phyloP scores from a whole-genome alignment of 2,113 vertebrate species.

The Podarcis muralis region DNA sequence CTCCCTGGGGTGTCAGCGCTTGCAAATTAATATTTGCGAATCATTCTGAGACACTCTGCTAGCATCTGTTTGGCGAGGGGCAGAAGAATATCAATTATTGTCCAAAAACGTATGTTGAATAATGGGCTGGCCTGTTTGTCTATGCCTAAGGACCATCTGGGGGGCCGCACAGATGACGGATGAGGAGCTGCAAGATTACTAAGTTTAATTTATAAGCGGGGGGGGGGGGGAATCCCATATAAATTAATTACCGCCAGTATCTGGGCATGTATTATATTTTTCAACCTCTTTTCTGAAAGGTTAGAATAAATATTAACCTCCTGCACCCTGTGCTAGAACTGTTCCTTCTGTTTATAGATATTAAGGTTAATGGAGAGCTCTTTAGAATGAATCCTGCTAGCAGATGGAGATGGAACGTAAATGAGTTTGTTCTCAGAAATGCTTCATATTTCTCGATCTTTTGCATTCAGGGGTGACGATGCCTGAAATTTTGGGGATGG shows the following conservation, averaged over 20 bases:
- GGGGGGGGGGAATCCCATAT: constrained; percentile 34
- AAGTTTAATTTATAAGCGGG: constrained; percentile 39
- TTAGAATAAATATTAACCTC: constrained; percentile 32
- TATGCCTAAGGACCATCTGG: neutral
- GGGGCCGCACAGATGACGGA: neutral
- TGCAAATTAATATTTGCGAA: neutral
- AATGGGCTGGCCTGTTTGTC: neutral
- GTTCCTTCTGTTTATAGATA: neutral
- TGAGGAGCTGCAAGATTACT: constrained; percentile 41
- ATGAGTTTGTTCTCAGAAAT: neutral
- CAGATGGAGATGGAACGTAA: neutral
- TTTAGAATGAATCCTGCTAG: neutral
- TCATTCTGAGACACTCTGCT: fast-evolving
- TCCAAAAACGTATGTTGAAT: neutral
- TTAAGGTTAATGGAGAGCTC: neutral
- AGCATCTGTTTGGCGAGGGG: neutral
- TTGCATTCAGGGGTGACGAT: neutral
- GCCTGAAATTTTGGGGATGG: neutral
- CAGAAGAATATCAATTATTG: constrained; percentile 3
- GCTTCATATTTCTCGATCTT: neutral
- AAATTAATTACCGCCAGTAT: constrained; percentile 60
- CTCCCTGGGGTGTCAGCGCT: neutral
- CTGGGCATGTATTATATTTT: constrained; percentile 11
- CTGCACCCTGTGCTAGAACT: neutral
- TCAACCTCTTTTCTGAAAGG: neutral